Base-by-base conservation (phyloP, 2,797 vertebrate species). In the Hoplostethus mediterraneus region DNA sequence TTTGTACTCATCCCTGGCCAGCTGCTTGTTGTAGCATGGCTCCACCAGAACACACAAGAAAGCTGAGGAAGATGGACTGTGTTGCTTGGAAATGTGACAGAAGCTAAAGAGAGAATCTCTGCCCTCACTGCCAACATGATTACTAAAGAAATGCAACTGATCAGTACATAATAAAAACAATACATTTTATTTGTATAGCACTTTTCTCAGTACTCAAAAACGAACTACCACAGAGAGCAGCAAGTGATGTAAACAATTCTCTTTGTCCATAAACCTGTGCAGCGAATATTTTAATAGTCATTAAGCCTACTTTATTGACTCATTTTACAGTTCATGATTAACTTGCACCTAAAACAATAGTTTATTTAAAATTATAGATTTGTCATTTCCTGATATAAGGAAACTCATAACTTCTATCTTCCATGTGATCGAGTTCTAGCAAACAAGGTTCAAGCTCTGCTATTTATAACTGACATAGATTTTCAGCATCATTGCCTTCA, bases 381-480 rank as follows among this genome's bases (percentile, higher is more conserved):
- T 44, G 10, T 12, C 12, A 44, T 40, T 8, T 40, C 38, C 12
- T 44, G 42, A 53, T 11, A 52, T 21, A 21, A 38, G 9, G 17
- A 21, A 21, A 21, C 49, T 52, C 5, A 55, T 11, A 16, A 33
- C 12, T 36, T 49, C 12, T 30, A 36, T 30, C 36, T 58, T 66
- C 60, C 28, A 56, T 28, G 14, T 17, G 51, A 13, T 31, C 16
- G 28, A 54, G 52, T 14, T 28, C 28, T 54, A 9, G 10, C 25
- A 14, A 17, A 21, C 21, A 56, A 38, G 8, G 31, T 21, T 40
- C 13, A 16, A 60, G 12, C 42, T 16, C 5, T 25, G 10, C 47
- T 70, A 74, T 51, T 73, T 67, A 44, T 60, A 56, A 58, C 44
- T 13, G 44, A 49, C 7, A 13, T 38, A 33, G n/a, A 53, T 57